phyloP scores from a whole-genome alignment of 2,113 vertebrate species.

The Semnopithecus entellus region DNA sequence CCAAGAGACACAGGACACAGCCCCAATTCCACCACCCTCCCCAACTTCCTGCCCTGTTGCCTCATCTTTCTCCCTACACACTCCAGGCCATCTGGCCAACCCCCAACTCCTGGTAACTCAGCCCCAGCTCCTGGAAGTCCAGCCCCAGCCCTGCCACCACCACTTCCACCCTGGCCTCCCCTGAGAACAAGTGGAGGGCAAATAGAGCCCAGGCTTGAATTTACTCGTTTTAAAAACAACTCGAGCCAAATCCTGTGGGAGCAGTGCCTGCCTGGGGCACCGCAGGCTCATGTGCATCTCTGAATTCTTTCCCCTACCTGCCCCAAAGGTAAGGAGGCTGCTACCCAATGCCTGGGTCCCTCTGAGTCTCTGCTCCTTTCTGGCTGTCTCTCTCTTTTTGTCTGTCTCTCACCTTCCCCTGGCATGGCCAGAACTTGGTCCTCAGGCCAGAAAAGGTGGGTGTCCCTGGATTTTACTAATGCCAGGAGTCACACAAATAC shows the following conservation, averaged over 20 bases:
- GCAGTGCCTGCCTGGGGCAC: neutral
- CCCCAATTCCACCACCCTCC: neutral
- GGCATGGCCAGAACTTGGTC: neutral
- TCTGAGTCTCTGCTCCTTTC: neutral
- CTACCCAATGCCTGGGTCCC: neutral
- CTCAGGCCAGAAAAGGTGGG: neutral
- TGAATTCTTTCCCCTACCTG: neutral
- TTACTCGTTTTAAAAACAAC: slow-evolving; percentile 37
- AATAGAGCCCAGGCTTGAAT: slow-evolving; percentile 29
- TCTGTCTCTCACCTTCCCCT: neutral
- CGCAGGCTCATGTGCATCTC: neutral
- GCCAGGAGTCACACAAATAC: neutral
- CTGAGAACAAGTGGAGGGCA: neutral
- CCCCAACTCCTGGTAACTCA: neutral
- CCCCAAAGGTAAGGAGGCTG: neutral
- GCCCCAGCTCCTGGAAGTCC: neutral
- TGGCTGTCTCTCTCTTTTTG: neutral
- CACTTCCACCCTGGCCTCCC: neutral
- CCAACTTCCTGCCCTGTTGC: neutral
- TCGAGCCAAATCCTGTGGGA: neutral
- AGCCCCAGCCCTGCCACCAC: neutral
- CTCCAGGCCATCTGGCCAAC: neutral
- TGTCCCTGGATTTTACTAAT: neutral
- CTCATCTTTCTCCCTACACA: neutral
- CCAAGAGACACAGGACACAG: neutral